Evolutionary conservation across 2,888 invertebrate genomes (phyloP), one percentile per base, ranked within the genome.

Genomic region (Hypsopygia costalis): DNA sequence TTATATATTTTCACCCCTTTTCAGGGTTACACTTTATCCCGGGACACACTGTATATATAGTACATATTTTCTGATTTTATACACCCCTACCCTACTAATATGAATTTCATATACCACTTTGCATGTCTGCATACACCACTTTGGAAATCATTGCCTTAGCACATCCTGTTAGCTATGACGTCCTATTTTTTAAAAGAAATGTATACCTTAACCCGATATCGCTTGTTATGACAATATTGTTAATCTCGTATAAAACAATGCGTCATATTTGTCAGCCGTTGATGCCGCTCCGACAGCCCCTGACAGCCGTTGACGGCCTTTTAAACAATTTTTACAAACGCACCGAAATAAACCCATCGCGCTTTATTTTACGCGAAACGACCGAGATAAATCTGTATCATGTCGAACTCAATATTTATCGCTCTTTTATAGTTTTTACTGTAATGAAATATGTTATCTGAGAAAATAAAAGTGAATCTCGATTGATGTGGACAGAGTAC

Each of bases 361-460:
- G 44, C 20, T 38, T 45, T 39, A 45, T 47, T 39, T 40, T 9
- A 20, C 21, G 12, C 25, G 10, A 42, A 46, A 43, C 71, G 62
- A 70, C 59, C 55, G 67, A 62, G 62, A 68, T 63, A 63, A 67
- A 69, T 69, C 58, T 59, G 51, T 63, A 48, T 54, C 62, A 68
- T 56, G 59, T 59, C 69, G 60, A 66, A 69, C 62, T 51, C 56
- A 53, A 72, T 74, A 73, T 81, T 78, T 75, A 80, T 70, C 55
- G 56, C 54, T 49, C 62, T 62, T 59, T 69, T 67, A 71, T 68
- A 57, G 70, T 67, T 71, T 69, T 55, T 60, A 67, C 61, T 66
- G 68, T 65, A 69, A 69, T 65, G 62, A 66, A 68, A 76, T 64
- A 72, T 83, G 78, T 81, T 82, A 67, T 75, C 75, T 72, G 57